Evolutionary conservation across 2,113 vertebrate species (phyloP).

Genomic region (Pituophis catenifer): DNA sequence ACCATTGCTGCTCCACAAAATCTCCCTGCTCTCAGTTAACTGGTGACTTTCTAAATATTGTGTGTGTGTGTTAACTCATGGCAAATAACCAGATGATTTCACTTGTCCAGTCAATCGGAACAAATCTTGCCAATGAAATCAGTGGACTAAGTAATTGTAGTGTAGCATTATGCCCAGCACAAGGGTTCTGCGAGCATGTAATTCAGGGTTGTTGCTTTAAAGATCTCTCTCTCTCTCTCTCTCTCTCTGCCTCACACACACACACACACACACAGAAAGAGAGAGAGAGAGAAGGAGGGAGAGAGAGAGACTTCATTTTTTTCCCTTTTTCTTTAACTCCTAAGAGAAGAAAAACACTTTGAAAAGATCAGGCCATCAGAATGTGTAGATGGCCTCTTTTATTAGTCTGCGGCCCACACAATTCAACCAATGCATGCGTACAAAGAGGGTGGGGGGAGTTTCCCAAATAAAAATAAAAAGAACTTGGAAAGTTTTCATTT

Average conservation of each 20-base stretch:
- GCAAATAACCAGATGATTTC: conserved; percentile 51
- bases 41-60: conserved; percentile 37
- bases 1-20: conserved; percentile 48
- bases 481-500: conserved; percentile 63
- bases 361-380: conserved; percentile 30
- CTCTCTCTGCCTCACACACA: not conserved
- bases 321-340: conserved; percentile 32
- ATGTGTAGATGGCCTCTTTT: conserved; percentile 52
- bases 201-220: conserved; percentile 40
- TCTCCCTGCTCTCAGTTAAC: conserved; percentile 49
- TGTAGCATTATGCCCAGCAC: conserved; percentile 45
- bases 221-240: conserved; percentile 1
- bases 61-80: not conserved
- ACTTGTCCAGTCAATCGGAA: conserved; percentile 47
- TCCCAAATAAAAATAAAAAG: conserved; percentile 55
- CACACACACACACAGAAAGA: not conserved
- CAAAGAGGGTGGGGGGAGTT: not conserved
- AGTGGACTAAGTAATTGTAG: conserved; percentile 57
- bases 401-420: conserved; percentile 35
- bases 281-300: no score
- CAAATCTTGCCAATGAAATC: conserved; percentile 45
- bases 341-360: conserved; percentile 44
- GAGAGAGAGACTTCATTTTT: not conserved
- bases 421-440: not conserved
- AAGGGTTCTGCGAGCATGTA: conserved; percentile 37